These are phyloP conservation scores for Netelia melanura DNA, from an alignment of 2,888 invertebrate species.

Conservation along the genomic window DNA sequence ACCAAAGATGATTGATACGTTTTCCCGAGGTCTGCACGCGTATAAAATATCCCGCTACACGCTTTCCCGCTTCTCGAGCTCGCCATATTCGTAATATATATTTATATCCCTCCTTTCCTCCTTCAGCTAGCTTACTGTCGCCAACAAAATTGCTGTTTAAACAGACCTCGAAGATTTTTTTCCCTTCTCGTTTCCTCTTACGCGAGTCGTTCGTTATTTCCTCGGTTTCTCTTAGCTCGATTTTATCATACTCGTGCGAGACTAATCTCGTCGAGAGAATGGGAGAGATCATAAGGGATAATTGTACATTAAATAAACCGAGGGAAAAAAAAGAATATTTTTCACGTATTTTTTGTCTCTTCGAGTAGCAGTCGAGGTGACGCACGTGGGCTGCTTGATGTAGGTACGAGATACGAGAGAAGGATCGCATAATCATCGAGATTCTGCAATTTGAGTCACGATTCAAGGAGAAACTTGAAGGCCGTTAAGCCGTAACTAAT, in stretches of 20 bases:
- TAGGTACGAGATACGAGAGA: background rate
- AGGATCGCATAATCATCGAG: slow-evolving; percentile 72
- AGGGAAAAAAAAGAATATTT: too few species aligned
- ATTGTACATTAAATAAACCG: too few species aligned
- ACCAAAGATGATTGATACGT: slow-evolving; percentile 56
- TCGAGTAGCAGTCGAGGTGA: background rate
- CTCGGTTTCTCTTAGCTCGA: background rate
- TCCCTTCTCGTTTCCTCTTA: slow-evolving; percentile 18
- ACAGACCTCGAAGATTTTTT: slow-evolving; percentile 18
- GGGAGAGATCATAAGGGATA: background rate
- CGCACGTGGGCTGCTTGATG: background rate
- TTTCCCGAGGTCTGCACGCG: slow-evolving; percentile 1
- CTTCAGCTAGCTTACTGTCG: background rate
- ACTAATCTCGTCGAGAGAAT: background rate
- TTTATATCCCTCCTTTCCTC: background rate
- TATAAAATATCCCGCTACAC: background rate
- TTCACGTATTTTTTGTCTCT: too few species aligned
- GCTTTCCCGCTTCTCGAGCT: slow-evolving; percentile 1
- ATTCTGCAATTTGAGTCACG: slow-evolving; percentile 76
- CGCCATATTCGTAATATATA: background rate
- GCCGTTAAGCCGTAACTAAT: slow-evolving; percentile 80
- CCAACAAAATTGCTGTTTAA: slow-evolving; percentile 26
- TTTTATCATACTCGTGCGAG: background rate
- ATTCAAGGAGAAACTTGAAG: slow-evolving; percentile 76
- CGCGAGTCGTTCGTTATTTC: slow-evolving; percentile 4